These are phyloP conservation scores for Apostichopus japonicus DNA, from an alignment of 35 echinoderm and acorn worm genomes.

Conservation along the genomic window DNA sequence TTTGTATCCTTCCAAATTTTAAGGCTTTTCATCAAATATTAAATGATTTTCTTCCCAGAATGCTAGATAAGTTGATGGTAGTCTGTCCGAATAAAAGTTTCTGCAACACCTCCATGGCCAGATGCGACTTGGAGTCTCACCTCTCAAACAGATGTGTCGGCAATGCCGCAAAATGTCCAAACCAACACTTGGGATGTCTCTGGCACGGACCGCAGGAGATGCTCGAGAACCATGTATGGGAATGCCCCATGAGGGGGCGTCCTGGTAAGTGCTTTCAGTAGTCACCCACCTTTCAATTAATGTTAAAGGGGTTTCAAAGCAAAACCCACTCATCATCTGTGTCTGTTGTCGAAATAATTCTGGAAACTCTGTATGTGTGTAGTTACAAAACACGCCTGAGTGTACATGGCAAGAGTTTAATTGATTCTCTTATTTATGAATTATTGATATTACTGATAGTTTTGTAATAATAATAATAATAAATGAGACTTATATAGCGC, in stretches of 20 bases:
- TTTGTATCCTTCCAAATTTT: too few species aligned
- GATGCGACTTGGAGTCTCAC: conserved; percentile 93
- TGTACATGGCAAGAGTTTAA: too few species aligned
- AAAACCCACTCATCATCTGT: too few species aligned
- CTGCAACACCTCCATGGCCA: conserved; percentile 78
- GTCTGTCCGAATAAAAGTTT: conserved; percentile 94
- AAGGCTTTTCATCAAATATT: too few species aligned
- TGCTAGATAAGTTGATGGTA: conserved; percentile 92
- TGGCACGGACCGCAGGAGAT: conserved; percentile 68
- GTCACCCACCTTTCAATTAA: neutral
- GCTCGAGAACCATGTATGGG: conserved; percentile 69
- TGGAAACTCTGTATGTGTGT: too few species aligned
- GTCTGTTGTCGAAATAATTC: too few species aligned
- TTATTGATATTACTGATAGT: too few species aligned
- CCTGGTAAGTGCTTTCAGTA: conserved; percentile 48
- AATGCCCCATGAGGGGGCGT: conserved; percentile 64
- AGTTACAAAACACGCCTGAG: too few species aligned
- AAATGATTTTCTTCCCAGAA: conserved; percentile 54
- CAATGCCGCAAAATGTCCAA: conserved; percentile 67
- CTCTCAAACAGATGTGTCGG: conserved; percentile 82
- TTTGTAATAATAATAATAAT: too few species aligned
- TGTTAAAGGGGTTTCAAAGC: neutral
- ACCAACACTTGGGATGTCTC: conserved; percentile 65
- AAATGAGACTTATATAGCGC: too few species aligned
- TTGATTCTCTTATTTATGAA: too few species aligned